These are phyloP conservation scores for Rhynchomys soricoides DNA, from an alignment of 2,113 vertebrate genomes.

Conservation along the genomic window DNA sequence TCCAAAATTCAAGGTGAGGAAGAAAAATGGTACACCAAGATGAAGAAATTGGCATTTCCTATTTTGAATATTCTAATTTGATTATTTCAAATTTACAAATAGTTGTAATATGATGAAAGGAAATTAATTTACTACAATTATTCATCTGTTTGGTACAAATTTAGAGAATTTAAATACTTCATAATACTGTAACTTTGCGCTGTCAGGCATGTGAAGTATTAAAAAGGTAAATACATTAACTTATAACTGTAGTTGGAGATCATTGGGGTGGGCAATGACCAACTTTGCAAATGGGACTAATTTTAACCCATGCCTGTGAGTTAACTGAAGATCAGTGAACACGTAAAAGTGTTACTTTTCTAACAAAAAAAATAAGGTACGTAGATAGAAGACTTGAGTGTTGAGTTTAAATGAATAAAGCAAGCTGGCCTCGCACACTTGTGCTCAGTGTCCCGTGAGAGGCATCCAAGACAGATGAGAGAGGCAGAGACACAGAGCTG, in stretches of 20 bases:
- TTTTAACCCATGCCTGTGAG: conserved; percentile 52
- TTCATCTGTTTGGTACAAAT: conserved; percentile 18
- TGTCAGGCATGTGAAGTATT: conserved; percentile 48
- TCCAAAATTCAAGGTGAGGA: not conserved
- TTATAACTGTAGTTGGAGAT: conserved; percentile 61
- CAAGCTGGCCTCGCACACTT: not conserved
- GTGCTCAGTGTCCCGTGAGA: not conserved
- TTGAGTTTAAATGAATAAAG: not conserved
- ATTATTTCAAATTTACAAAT: conserved; percentile 60
- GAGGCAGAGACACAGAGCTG: not conserved
- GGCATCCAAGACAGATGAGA: not conserved
- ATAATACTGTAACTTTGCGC: conserved; percentile 49
- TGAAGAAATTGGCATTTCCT: not conserved
- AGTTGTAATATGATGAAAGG: conserved; percentile 36
- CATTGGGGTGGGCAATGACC: conserved; percentile 41
- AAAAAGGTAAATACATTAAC: conserved; percentile 61
- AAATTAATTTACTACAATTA: conserved; percentile 63
- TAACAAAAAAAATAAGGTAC: not conserved
- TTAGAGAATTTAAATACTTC: conserved; percentile 62
- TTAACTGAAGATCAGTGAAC: conserved; percentile 58
- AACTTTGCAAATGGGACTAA: conserved; percentile 55
- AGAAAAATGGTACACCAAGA: not conserved
- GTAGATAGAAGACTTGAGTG: not conserved
- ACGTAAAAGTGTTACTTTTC: conserved; percentile 21
- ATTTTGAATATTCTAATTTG: conserved; percentile 23